Evolutionary conservation across 1,140 invertebrate species (phyloP).

Genomic region (Drosophila parvula): DNA sequence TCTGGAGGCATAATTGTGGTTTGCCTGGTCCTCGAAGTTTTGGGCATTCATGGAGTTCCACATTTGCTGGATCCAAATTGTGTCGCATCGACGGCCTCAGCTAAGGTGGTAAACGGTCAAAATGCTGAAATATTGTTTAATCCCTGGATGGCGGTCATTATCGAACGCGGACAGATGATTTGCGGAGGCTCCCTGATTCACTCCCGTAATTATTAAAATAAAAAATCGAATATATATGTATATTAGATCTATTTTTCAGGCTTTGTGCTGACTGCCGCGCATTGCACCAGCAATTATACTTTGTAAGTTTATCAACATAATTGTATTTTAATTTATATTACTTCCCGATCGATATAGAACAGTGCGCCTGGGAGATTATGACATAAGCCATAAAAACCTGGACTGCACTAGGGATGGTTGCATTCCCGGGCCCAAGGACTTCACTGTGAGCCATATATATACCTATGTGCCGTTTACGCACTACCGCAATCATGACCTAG

Average conservation of each 20-base stretch:
- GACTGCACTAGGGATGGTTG: background rate
- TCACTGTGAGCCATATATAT: background rate
- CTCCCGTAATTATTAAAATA: slow-evolving; percentile 2
- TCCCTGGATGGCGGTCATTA: slow-evolving; percentile 4
- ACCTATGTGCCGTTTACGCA: background rate
- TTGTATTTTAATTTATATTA: background rate
- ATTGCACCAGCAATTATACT: background rate
- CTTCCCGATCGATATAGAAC: background rate
- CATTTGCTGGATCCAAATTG: background rate
- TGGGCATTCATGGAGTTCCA: background rate
- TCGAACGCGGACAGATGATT: background rate
- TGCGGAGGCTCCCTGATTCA: slow-evolving; percentile 11
- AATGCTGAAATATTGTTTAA: background rate
- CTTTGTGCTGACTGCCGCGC: slow-evolving; percentile 7
- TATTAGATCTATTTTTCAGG: background rate
- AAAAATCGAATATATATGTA: too few species aligned
- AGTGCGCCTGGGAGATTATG: slow-evolving; percentile 4
- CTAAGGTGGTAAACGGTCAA: background rate
- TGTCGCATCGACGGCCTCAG: background rate
- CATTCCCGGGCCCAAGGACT: background rate
- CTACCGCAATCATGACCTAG: slow-evolving; percentile 1
- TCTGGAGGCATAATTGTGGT: background rate
- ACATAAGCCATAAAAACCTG: background rate
- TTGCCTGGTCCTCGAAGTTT: background rate
- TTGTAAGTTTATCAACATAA: background rate